These are phyloP conservation scores for Drosophila percnosoma DNA, from an alignment of 2,888 invertebrate genomes.

Conservation along the genomic window DNA sequence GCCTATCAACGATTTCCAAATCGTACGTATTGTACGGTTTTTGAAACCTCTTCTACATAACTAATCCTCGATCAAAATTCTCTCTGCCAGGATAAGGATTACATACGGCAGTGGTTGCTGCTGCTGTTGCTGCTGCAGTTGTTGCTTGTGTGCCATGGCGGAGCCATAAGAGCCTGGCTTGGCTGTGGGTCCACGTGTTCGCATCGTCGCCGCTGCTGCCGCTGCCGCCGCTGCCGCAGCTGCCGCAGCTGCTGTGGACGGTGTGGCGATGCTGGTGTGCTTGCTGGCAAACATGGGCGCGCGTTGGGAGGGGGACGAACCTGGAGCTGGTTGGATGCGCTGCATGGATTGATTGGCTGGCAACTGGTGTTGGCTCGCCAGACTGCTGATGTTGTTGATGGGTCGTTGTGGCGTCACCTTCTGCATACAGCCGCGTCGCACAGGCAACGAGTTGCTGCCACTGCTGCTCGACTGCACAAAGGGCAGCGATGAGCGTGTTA, in stretches of 20 bases:
- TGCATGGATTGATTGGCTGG: constrained; percentile 21
- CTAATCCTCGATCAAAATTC: too few relatives aligned
- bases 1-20: too few relatives aligned
- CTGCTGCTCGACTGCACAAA: constrained; percentile 14
- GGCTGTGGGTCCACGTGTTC: constrained; percentile 31
- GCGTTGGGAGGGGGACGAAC: neutral
- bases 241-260: constrained; percentile 22
- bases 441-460: constrained; percentile 61
- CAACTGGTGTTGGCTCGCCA: constrained; percentile 5
- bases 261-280: constrained; percentile 37
- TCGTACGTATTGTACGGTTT: too few relatives aligned
- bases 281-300: constrained; percentile 41
- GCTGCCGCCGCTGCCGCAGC: constrained; percentile 19
- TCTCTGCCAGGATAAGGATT: too few relatives aligned
- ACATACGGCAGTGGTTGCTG: constrained; percentile 67
- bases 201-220: constrained; percentile 33
- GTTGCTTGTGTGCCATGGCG: constrained; percentile 44
- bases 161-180: constrained; percentile 12
- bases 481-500: constrained; percentile 4
- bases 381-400: constrained; percentile 42
- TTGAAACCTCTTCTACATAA: too few relatives aligned
- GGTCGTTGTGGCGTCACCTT: constrained; percentile 86
- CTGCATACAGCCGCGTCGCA: constrained; percentile 82
- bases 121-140: constrained; percentile 51
- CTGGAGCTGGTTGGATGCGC: constrained; percentile 36